These are phyloP conservation scores for Ginglymostoma cirratum DNA, from an alignment of 2,113 vertebrate genomes.

Conservation along the genomic window DNA sequence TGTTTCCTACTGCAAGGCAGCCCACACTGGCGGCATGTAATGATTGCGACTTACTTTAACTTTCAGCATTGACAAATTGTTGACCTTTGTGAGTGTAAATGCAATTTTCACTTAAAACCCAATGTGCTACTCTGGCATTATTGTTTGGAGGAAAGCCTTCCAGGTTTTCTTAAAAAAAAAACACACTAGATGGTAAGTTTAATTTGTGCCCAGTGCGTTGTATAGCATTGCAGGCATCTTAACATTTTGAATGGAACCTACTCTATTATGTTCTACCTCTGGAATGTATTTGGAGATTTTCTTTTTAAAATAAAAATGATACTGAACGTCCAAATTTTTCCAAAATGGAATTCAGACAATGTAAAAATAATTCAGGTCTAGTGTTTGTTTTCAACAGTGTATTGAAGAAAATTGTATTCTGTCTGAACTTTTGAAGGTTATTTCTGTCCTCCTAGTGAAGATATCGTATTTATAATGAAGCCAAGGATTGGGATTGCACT, in stretches of 20 bases:
- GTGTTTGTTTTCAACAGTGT: not conserved
- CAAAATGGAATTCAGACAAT: not conserved
- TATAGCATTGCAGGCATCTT: not conserved
- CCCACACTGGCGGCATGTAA: not conserved
- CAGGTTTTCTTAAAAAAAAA: not conserved
- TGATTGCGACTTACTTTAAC: not conserved
- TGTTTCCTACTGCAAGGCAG: not conserved
- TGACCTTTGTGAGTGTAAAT: not conserved
- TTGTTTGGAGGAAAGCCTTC: not conserved
- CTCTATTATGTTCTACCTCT: not conserved
- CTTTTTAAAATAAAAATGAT: not conserved
- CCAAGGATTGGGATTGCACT: not conserved
- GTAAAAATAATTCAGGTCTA: not conserved
- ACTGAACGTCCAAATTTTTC: not conserved
- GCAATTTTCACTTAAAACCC: not conserved
- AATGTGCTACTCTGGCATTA: not conserved
- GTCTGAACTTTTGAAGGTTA: not conserved
- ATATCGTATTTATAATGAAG: too few relatives aligned
- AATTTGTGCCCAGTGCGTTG: not conserved
- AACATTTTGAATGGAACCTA: not conserved
- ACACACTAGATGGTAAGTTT: too few relatives aligned
- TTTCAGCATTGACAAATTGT: not conserved
- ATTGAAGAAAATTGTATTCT: not conserved
- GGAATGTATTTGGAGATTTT: slow-evolving; percentile 23
- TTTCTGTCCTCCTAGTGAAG: not conserved